Evolutionary conservation across 2,113 vertebrate genomes (phyloP).

Genomic region (Columba janthina): DNA sequence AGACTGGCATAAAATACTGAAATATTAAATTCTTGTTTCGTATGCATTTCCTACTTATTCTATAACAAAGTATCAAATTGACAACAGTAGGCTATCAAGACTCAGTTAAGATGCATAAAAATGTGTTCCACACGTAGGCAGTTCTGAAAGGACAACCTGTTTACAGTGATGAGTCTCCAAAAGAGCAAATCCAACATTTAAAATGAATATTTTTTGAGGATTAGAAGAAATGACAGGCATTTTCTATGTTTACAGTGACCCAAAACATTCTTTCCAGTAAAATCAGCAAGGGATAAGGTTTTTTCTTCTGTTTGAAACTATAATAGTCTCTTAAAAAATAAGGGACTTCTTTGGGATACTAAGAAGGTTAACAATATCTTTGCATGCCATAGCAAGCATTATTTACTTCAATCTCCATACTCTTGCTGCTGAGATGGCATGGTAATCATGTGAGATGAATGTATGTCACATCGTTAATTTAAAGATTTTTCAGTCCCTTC

Average conservation of each 20-base stretch:
- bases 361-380: neutral
- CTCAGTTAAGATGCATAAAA: neutral
- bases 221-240: neutral
- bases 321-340: neutral
- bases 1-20: neutral
- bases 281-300: neutral
- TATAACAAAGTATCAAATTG: neutral
- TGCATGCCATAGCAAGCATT: neutral
- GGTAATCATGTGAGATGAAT: neutral
- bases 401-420: neutral
- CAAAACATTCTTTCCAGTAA: neutral
- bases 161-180: neutral
- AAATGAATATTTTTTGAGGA: neutral
- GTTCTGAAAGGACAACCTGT: neutral
- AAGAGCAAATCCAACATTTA: neutral
- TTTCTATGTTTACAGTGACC: neutral
- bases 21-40: neutral
- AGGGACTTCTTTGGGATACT: neutral
- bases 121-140: neutral
- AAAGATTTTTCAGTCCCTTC: neutral
- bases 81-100: neutral
- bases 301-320: neutral
- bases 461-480: neutral
- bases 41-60: neutral
- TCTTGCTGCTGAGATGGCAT: neutral